A percentile compares a stretch with the other conserved stretches of the same genome.
phyloP scores from a whole-genome alignment of 2,797 vertebrate genomes.

The Mus minutoides region DNA sequence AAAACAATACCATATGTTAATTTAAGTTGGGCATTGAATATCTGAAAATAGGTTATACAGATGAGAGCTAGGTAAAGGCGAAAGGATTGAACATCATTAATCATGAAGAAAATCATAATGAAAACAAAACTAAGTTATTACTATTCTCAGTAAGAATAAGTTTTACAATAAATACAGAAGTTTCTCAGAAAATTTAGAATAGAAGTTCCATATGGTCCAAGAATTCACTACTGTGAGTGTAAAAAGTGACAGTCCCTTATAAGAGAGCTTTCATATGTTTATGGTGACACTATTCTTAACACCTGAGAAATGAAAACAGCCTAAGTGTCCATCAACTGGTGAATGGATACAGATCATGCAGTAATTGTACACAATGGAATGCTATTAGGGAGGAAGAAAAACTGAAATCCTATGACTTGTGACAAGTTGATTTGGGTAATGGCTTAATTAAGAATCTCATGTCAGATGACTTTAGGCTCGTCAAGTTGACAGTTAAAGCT shows the following conservation, averaged over 20 bases:
- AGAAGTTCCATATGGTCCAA: neutral
- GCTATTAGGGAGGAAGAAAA: neutral
- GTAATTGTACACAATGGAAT: neutral
- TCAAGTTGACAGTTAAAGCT: neutral
- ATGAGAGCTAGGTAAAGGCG: neutral
- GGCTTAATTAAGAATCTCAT: neutral
- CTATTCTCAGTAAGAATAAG: neutral
- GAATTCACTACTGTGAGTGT: neutral
- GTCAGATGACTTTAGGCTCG: neutral
- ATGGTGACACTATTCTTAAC: neutral
- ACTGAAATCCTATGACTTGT: neutral
- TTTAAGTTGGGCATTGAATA: neutral
- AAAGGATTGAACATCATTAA: neutral
- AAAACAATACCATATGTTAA: neutral
- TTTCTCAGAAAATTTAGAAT: neutral
- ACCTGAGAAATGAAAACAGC: neutral
- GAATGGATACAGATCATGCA: neutral
- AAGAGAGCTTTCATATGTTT: neutral
- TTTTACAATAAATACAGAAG: neutral
- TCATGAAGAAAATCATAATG: neutral
- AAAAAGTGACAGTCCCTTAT: neutral
- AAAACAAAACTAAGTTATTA: neutral
- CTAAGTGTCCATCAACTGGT: neutral
- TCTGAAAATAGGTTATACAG: neutral
- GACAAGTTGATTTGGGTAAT: neutral